Evolutionary conservation across 2,797 vertebrate genomes (phyloP), one percentile per base, ranked within the genome.

Genomic region (Trachops cirrhosus): DNA sequence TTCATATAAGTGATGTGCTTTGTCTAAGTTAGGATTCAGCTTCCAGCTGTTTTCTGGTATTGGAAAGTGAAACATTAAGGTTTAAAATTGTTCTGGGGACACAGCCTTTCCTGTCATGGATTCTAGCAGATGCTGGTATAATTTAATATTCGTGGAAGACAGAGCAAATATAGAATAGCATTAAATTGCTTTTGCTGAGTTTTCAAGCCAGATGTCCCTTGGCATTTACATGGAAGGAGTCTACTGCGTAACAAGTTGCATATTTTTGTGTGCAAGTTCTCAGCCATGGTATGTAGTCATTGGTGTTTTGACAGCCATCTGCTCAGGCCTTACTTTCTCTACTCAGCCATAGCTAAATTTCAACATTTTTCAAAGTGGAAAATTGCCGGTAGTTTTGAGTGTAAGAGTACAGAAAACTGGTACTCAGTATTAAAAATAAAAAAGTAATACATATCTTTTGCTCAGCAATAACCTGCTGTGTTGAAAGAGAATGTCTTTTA

Each of bases 181-280:
- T 97, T 98, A 97, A 98, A 97, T 37, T 93, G 97, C 97, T 96
- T 34, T 98, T 97, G 85, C 67, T 91, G 86, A 93, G 87, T 96
- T 97, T 95, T 97, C 97, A 96, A 98, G 78, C 97, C 98, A 98
- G 98, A 98, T 98, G 98, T 98, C 97, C 98, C 96, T 97, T 98
- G 98, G 97, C 97, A 98, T 97, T 98, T 98, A 93, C 54, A 97
- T 91, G 89, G 93, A 98, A 96, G 96, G 98, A 87, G 73, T 96
- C 95, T 97, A 93, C 95, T 94, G 59, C 96, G 95, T 94, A 97
- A 85, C 57, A 97, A 92, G 96, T 96, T 98, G 96, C 96, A 96
- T 91, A 95, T 97, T 98, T 97, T 97, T 96, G 97, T 93, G 97
- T 78, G 96, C 94, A 97, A 97, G 96, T 98, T 98, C 98, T 98